phyloP scores from a whole-genome alignment of 2,888 invertebrate genomes.

The Physocephala rufipes region DNA sequence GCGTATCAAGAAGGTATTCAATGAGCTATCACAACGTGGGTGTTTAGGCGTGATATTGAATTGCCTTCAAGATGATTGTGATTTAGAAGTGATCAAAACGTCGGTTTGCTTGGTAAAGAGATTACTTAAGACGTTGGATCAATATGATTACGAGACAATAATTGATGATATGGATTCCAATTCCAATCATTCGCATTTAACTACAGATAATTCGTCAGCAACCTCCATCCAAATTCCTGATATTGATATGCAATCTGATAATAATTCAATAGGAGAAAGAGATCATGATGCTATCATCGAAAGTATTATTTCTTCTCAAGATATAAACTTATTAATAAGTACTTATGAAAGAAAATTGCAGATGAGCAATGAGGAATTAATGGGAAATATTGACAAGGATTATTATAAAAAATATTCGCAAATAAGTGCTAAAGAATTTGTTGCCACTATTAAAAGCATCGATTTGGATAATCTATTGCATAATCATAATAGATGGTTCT shows the following conservation, averaged over 20 bases:
- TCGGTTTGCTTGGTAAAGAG: constrained; percentile 68
- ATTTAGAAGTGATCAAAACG: constrained; percentile 75
- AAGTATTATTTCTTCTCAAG: constrained; percentile 55
- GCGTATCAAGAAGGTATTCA: constrained; percentile 73
- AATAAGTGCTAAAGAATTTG: constrained; percentile 71
- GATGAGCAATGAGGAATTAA: constrained; percentile 43
- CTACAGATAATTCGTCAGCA: constrained; percentile 70
- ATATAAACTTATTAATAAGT: constrained; percentile 55
- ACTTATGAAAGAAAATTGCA: constrained; percentile 70
- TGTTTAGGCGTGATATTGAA: constrained; percentile 76
- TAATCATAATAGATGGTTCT: constrained; percentile 74
- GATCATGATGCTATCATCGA: constrained; percentile 55
- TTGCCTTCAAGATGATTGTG: constrained; percentile 75
- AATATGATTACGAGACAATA: constrained; percentile 67
- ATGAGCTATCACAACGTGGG: constrained; percentile 74
- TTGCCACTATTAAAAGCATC: constrained; percentile 68
- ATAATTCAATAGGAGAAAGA: constrained; percentile 46
- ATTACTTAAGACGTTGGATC: constrained; percentile 68
- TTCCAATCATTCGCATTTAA: constrained; percentile 22
- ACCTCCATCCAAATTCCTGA: background rate
- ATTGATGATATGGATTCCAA: constrained; percentile 37
- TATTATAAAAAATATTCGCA: constrained; percentile 59
- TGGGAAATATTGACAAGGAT: constrained; percentile 51
- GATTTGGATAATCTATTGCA: constrained; percentile 72
- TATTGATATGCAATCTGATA: constrained; percentile 59